A percentile compares a stretch with the other conserved stretches of the same genome.
These are phyloP conservation scores for Arctopsyche grandis DNA, from an alignment of 1,140 invertebrate genomes.

Conservation along the genomic window DNA sequence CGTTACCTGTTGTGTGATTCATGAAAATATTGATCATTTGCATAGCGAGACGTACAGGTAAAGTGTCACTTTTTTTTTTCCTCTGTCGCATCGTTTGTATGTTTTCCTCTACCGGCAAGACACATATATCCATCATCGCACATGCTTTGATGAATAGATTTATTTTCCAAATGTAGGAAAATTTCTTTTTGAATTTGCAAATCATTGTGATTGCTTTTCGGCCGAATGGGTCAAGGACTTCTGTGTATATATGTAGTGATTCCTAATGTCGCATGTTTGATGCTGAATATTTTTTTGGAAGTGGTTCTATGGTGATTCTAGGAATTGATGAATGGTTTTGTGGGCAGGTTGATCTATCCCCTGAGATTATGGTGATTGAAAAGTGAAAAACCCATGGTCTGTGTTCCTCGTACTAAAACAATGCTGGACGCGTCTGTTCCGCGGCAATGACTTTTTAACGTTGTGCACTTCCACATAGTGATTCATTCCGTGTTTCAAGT, in stretches of 20 bases:
- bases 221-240: constrained; percentile 1
- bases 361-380: too few relatives aligned
- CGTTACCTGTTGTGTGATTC: constrained; percentile 14
- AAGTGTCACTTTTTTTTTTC: background rate
- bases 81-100: background rate
- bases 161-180: too few relatives aligned
- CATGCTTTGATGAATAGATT: background rate
- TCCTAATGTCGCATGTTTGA: too few relatives aligned
- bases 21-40: constrained; percentile 13
- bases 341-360: too few relatives aligned
- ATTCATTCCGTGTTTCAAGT: background rate
- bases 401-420: background rate
- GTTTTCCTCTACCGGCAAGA: background rate
- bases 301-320: too few relatives aligned
- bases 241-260: too few relatives aligned
- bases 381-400: background rate
- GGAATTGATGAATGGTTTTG: too few relatives aligned
- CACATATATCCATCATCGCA: background rate
- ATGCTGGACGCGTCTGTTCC: background rate
- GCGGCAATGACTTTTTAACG: background rate
- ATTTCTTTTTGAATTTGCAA: too few relatives aligned
- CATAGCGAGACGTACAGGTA: constrained; percentile 6
- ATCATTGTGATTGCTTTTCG: background rate
- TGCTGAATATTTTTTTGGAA: too few relatives aligned
- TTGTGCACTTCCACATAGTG: background rate